A percentile compares a stretch with the other conserved stretches of the same genome.
These are phyloP conservation scores for Labeo rohita DNA, from an alignment of 2,113 vertebrate genomes.

Conservation along the genomic window DNA sequence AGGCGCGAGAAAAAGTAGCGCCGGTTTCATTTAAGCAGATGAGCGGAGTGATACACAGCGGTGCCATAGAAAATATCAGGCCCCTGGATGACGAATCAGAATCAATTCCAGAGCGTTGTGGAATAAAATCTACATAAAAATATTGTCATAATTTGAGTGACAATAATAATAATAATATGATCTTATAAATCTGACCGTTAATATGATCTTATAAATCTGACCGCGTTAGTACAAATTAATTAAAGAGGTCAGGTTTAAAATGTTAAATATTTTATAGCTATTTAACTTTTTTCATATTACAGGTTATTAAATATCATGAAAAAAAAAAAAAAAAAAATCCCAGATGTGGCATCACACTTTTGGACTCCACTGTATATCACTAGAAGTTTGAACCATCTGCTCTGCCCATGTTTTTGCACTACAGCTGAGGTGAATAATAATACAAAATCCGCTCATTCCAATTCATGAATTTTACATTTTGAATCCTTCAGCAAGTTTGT, in stretches of 20 bases:
- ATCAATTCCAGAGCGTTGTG: not conserved
- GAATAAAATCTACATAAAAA: not conserved
- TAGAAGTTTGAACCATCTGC: not conserved
- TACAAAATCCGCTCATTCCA: not conserved
- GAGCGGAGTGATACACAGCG: not conserved
- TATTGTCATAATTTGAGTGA: not conserved
- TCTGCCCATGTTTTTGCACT: not conserved
- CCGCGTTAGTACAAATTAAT: not conserved
- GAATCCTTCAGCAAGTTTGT: not conserved
- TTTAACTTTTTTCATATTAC: not conserved
- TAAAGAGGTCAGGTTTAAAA: not conserved
- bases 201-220: not conserved
- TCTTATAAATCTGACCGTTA: not conserved
- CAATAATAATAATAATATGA: not conserved
- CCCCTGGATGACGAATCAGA: not conserved
- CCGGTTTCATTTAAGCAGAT: not conserved
- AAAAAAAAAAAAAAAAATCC: not conserved
- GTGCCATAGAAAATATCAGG: not conserved
- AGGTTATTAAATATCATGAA: not conserved
- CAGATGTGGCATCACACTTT: not conserved
- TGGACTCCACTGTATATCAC: not conserved
- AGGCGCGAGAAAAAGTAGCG: not conserved
- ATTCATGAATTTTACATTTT: not conserved
- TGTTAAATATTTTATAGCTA: not conserved
- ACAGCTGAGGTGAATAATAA: conserved; percentile 13